phyloP scores from a whole-genome alignment of 2,113 vertebrate species.

The Cromileptes altivelis region DNA sequence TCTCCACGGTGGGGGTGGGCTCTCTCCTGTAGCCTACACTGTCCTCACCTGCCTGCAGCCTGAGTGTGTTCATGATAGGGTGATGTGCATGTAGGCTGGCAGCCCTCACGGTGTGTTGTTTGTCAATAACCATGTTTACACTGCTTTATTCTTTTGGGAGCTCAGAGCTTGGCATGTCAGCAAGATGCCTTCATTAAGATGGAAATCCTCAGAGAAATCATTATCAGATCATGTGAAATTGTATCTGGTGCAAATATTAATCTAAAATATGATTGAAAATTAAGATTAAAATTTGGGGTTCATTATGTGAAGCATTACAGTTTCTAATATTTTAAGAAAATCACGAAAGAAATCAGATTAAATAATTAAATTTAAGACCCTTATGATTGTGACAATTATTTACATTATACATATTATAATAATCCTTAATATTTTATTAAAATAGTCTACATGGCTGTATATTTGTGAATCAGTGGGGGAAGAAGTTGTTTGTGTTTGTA shows the following conservation, averaged over 20 bases:
- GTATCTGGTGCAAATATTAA: background rate
- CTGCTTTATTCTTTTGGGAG: background rate
- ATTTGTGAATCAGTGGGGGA: background rate
- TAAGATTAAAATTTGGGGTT: background rate
- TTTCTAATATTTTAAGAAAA: background rate
- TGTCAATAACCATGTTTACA: slow-evolving; percentile 8
- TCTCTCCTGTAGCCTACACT: slow-evolving; percentile 13
- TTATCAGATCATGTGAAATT: background rate
- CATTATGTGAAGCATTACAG: background rate
- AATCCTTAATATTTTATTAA: background rate
- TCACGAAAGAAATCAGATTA: background rate
- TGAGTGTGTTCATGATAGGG: background rate
- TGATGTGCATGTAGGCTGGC: background rate
- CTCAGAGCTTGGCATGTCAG: background rate
- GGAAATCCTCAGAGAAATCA: slow-evolving; percentile 10
- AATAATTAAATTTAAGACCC: background rate
- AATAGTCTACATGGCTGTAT: background rate
- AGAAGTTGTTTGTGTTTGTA: background rate
- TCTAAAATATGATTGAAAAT: no score
- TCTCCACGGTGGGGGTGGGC: slow-evolving; percentile 33
- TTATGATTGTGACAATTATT: background rate
- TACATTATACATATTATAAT: background rate
- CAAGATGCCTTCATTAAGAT: slow-evolving; percentile 19
- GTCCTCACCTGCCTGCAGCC: slow-evolving; percentile 54
- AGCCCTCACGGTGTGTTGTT: background rate